A percentile compares a stretch with the other conserved stretches of the same genome.
phyloP scores from a whole-genome alignment of 2,888 invertebrate species.

The Didymodactylos carnosus region DNA sequence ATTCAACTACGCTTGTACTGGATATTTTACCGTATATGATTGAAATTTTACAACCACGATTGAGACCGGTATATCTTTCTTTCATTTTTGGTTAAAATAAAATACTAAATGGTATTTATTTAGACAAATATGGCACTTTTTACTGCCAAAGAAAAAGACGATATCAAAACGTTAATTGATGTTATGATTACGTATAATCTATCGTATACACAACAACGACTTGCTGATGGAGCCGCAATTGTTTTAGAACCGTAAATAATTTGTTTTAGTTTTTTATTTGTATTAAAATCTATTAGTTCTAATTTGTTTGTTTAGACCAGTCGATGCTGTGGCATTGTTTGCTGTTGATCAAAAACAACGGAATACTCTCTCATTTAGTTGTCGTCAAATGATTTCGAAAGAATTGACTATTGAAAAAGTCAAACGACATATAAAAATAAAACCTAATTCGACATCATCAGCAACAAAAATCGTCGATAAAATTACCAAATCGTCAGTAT shows the following conservation, averaged over 20 bases:
- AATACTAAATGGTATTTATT: not conserved
- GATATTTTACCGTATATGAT: conserved; percentile 54
- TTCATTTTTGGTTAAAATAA: conserved; percentile 4
- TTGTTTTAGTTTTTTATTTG: not conserved
- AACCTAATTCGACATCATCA: not conserved
- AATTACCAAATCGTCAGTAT: not conserved
- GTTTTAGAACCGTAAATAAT: conserved; percentile 49
- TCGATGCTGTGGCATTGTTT: not conserved
- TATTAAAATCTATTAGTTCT: not conserved
- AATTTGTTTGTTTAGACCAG: not conserved
- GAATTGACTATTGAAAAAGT: not conserved
- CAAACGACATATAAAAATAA: not conserved
- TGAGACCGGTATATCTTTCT: conserved; percentile 46
- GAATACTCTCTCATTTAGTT: not conserved
- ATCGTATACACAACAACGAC: conserved; percentile 58
- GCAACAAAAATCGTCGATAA: not conserved
- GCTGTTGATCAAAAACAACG: not conserved
- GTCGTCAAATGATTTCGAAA: not conserved
- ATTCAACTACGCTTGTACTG: conserved; percentile 29
- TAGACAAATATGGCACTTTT: conserved; percentile 43
- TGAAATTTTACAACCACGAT: conserved; percentile 49
- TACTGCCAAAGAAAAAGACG: conserved; percentile 49
- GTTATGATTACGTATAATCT: conserved; percentile 74
- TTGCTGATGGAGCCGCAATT: conserved; percentile 55
- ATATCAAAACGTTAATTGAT: conserved; percentile 50